phyloP scores from a whole-genome alignment of 2,113 vertebrate genomes.

The Zapornia atra region DNA sequence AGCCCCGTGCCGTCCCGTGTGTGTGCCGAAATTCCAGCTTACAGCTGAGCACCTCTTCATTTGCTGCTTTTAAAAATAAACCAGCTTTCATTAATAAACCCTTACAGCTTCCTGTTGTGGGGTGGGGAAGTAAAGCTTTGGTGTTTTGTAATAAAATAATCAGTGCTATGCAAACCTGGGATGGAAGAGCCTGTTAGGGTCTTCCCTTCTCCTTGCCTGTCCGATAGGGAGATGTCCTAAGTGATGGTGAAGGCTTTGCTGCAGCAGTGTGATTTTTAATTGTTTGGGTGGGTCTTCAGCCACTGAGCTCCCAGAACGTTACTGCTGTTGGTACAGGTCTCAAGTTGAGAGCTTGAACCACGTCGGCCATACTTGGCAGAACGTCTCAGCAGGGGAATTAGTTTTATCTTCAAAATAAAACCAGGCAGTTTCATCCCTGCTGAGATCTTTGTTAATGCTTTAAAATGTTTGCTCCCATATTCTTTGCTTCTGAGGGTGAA shows the following conservation, averaged over 20 bases:
- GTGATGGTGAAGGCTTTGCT: neutral
- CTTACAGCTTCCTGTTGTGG: neutral
- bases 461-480: neutral
- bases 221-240: neutral
- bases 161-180: neutral
- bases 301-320: neutral
- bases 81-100: neutral
- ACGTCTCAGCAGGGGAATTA: neutral
- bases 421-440: neutral
- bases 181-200: neutral
- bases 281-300: neutral
- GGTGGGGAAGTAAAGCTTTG: neutral
- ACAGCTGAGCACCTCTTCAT: neutral
- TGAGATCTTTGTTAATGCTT: neutral
- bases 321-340: neutral
- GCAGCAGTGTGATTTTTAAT: neutral
- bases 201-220: neutral
- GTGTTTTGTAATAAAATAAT: neutral
- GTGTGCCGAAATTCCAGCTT: neutral
- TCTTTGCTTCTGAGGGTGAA: neutral
- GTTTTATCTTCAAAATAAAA: neutral
- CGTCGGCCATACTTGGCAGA: neutral
- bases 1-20: fast-evolving
- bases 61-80: neutral
- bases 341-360: neutral